Evolutionary conservation across 1,140 invertebrate species (phyloP).

Genomic region (Solenopsis fugax): DNA sequence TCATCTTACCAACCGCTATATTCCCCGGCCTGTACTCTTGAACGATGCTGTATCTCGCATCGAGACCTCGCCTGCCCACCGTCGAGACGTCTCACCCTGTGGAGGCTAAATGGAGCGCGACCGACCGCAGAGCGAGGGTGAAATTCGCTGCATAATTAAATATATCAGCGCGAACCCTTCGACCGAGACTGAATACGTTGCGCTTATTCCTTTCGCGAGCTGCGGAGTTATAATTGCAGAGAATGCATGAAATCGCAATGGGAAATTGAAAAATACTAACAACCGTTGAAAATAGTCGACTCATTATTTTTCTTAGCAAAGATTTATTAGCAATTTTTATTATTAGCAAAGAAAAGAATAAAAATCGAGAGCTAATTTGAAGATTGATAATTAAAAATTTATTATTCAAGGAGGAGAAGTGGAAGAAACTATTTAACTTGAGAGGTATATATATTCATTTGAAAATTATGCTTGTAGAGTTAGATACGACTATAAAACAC

Average conservation of each 20-base stretch:
- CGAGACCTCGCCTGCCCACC: slow-evolving; percentile 53
- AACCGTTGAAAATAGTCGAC: not conserved
- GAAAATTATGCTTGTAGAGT: not conserved
- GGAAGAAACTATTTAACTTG: not conserved
- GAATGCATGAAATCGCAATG: not conserved
- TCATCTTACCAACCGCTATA: slow-evolving; percentile 44
- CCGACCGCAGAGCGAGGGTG: slow-evolving; percentile 75
- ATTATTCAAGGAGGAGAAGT: not conserved
- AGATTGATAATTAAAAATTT: not conserved
- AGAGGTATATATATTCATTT: not conserved
- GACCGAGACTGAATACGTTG: slow-evolving; percentile 39
- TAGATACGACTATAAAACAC: slow-evolving; percentile 4
- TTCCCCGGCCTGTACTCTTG: slow-evolving; percentile 39
- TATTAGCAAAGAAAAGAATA: not conserved
- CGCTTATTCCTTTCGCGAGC: slow-evolving; percentile 42
- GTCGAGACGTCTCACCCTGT: slow-evolving; percentile 69
- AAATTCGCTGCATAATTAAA: slow-evolving; percentile 78
- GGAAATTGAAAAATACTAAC: not conserved
- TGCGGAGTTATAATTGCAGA: slow-evolving; percentile 35
- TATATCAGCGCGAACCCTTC: slow-evolving; percentile 62
- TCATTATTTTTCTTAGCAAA: not conserved
- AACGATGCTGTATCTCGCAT: slow-evolving; percentile 48
- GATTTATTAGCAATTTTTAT: too few relatives aligned
- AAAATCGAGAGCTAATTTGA: not conserved
- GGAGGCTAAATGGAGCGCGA: slow-evolving; percentile 74